These are phyloP conservation scores for Vidua macroura DNA, from an alignment of 2,113 vertebrate species.

Conservation along the genomic window DNA sequence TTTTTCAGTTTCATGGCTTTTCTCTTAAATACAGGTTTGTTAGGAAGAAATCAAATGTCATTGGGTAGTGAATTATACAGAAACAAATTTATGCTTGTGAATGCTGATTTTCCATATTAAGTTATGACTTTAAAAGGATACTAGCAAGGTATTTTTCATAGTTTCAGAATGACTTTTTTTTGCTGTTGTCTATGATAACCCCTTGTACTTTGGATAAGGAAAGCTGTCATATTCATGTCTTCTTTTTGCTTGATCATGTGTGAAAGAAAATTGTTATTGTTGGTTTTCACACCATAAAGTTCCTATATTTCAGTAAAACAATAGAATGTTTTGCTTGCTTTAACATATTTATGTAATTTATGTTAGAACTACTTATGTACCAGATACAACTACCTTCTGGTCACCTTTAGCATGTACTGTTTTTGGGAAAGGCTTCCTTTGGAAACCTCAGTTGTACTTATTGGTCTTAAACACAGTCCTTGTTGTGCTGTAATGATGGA, in stretches of 20 bases:
- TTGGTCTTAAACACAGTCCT: background rate
- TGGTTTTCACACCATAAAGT: background rate
- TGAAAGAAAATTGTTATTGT: background rate
- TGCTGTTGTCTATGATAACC: background rate
- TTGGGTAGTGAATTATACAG: constrained; percentile 49
- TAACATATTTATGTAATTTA: background rate
- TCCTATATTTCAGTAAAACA: background rate
- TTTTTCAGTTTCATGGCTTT: constrained; percentile 65
- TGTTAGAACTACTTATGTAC: background rate
- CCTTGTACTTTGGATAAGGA: background rate
- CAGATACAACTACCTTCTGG: background rate
- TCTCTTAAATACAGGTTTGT: constrained; percentile 67
- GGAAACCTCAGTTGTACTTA: background rate
- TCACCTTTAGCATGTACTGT: background rate
- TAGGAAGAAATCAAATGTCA: constrained; percentile 67
- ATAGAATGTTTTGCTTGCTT: background rate
- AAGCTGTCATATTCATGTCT: background rate
- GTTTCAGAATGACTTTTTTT: background rate
- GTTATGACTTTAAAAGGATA: constrained; percentile 41
- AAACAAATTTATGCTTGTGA: constrained; percentile 55
- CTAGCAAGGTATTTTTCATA: constrained; percentile 17
- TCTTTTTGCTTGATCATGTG: background rate
- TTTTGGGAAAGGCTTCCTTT: background rate
- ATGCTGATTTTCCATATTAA: constrained; percentile 48
- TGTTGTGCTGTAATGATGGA: background rate